These are phyloP conservation scores for Argopecten irradians DNA, from an alignment of 1,140 invertebrate species.

Conservation along the genomic window DNA sequence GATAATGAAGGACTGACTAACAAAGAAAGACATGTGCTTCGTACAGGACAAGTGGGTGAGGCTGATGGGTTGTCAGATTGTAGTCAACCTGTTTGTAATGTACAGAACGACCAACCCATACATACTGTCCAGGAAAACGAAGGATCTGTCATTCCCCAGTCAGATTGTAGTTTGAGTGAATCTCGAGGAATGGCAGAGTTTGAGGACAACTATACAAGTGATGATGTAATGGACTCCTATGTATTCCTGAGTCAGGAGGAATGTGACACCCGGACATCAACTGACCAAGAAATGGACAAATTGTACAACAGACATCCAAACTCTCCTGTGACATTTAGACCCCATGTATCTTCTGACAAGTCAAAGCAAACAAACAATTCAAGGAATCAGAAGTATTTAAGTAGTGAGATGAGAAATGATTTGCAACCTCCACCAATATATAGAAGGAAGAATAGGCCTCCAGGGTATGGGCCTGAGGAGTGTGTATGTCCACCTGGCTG, in stretches of 20 bases:
- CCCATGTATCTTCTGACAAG: not conserved
- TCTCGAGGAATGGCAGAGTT: not conserved
- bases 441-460: not conserved
- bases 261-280: not conserved
- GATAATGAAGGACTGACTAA: not conserved
- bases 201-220: not conserved
- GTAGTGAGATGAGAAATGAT: not conserved
- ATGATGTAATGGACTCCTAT: not conserved
- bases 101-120: too few relatives aligned
- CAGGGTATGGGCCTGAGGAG: not conserved
- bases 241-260: not conserved
- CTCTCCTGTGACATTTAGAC: not conserved
- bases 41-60: not conserved
- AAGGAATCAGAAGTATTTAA: not conserved
- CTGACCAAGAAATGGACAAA: not conserved
- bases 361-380: not conserved
- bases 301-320: not conserved
- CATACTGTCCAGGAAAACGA: not conserved
- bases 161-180: not conserved
- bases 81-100: not conserved
- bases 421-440: not conserved
- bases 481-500: not conserved
- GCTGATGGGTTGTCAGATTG: not conserved
- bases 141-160: not conserved
- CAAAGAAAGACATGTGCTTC: not conserved